Percentiles rank a stretch among this genome's conserved stretches.
phyloP scores from a whole-genome alignment of 2,797 vertebrate genomes.

The Sorex maritimensis region DNA sequence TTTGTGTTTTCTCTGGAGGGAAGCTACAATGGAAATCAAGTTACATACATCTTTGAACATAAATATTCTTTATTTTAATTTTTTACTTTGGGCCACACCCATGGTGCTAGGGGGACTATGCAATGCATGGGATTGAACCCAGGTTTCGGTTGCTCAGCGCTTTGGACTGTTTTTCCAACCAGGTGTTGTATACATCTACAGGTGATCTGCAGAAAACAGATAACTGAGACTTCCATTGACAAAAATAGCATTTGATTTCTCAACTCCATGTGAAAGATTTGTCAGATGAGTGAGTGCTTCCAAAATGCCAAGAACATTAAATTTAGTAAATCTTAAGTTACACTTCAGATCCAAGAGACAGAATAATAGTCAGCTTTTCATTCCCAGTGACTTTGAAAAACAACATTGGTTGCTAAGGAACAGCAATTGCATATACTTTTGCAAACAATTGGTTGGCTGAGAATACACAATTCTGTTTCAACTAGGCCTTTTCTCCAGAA shows the following conservation, averaged over 20 bases:
- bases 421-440: conserved; percentile 67
- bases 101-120: background rate
- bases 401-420: conserved; percentile 88
- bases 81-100: too few species aligned
- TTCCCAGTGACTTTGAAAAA: conserved; percentile 45
- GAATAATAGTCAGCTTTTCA: conserved; percentile 3
- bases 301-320: conserved; percentile 8
- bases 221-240: conserved; percentile 14
- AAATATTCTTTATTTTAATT: background rate
- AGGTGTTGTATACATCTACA: background rate
- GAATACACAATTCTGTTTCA: conserved; percentile 49
- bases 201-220: background rate
- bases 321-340: conserved; percentile 52
- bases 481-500: background rate
- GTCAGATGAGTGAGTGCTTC: conserved; percentile 45
- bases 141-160: too few species aligned
- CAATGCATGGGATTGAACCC: too few species aligned
- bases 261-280: background rate
- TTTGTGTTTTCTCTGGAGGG: background rate
- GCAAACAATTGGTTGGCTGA: conserved; percentile 78
- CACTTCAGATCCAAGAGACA: conserved; percentile 22
- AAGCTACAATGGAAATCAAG: conserved; percentile 30
- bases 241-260: conserved; percentile 16
- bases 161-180: too few species aligned
- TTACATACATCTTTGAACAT: background rate